A percentile compares a stretch with the other conserved stretches of the same genome.
Evolutionary conservation across 1,140 invertebrate species (phyloP).

Genomic region (Hetaerina americana): DNA sequence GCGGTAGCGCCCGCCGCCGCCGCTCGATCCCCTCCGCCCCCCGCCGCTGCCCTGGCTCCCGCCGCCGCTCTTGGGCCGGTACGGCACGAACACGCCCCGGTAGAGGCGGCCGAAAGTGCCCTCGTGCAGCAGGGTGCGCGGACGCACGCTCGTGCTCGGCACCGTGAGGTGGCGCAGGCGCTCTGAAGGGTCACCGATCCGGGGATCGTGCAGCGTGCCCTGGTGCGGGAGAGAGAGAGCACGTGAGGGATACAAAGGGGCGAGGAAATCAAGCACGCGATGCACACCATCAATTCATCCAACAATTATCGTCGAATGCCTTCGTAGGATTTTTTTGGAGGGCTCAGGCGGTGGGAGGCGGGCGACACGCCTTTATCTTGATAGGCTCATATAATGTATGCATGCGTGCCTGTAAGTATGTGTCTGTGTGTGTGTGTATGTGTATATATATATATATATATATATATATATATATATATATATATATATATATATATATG

Average conservation of each 20-base stretch:
- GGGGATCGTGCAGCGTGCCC: constrained; percentile 24
- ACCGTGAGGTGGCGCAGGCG: constrained; percentile 51
- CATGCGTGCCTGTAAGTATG: no score
- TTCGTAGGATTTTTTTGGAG: no score
- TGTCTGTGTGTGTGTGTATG: no score
- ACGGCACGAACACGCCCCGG: constrained; percentile 42
- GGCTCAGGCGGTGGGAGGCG: no score
- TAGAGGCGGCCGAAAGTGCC: constrained; percentile 75
- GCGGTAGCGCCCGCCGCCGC: neutral
- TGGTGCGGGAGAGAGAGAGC: constrained; percentile 23
- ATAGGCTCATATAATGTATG: no score
- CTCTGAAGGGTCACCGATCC: constrained; percentile 41
- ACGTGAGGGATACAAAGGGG: constrained; percentile 26
- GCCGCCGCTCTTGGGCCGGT: constrained; percentile 31
- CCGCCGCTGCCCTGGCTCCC: constrained; percentile 15
- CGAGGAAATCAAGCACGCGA: no score
- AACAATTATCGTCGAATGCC: no score
- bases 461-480: no score
- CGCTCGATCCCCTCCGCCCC: constrained; percentile 5
- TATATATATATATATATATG: no score
- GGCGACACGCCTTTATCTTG: no score
- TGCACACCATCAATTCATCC: no score
- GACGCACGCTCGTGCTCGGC: constrained; percentile 44
- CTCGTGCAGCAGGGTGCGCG: constrained; percentile 51
- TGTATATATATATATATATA: no score